phyloP scores from a whole-genome alignment of 2,888 invertebrate genomes.

The Patella depressa region DNA sequence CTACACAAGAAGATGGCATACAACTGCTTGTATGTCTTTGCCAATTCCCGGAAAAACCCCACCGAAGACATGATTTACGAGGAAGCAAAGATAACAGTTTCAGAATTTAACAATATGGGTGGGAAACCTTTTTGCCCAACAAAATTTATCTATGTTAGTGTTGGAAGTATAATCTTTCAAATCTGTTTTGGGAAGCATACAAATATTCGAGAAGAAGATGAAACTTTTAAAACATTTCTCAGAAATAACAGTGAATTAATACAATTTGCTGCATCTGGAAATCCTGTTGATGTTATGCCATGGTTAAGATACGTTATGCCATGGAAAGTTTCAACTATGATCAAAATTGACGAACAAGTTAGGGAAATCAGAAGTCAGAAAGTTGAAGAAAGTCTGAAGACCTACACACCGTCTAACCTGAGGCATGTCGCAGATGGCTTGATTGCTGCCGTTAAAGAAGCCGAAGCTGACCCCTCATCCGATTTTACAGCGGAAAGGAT shows the following conservation, averaged over 20 bases:
- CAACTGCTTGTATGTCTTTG: constrained; percentile 34
- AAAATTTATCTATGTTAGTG: constrained; percentile 17
- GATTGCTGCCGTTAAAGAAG: constrained; percentile 28
- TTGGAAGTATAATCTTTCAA: constrained; percentile 38
- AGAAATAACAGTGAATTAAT: constrained; percentile 16
- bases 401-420: constrained; percentile 31
- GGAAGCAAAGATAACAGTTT: constrained; percentile 24
- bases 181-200: constrained; percentile 33
- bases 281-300: constrained; percentile 44
- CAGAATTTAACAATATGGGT: constrained; percentile 15
- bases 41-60: constrained; percentile 27
- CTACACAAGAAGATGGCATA: constrained; percentile 39
- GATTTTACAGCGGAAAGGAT: constrained; percentile 31
- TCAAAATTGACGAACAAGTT: constrained; percentile 4
- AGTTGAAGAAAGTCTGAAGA: constrained; percentile 33
- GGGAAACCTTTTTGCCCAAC: constrained; percentile 19
- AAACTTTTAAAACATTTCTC: constrained; percentile 22
- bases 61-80: constrained; percentile 27
- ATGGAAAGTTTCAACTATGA: constrained; percentile 25
- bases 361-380: background rate
- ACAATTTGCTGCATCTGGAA: constrained; percentile 38
- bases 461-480: constrained; percentile 2
- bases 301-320: constrained; percentile 41
- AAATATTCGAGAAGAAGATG: constrained; percentile 29
- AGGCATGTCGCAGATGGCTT: constrained; percentile 51